Base-by-base conservation (phyloP, 2,113 vertebrate species). In the Aptenodytes patagonicus region DNA sequence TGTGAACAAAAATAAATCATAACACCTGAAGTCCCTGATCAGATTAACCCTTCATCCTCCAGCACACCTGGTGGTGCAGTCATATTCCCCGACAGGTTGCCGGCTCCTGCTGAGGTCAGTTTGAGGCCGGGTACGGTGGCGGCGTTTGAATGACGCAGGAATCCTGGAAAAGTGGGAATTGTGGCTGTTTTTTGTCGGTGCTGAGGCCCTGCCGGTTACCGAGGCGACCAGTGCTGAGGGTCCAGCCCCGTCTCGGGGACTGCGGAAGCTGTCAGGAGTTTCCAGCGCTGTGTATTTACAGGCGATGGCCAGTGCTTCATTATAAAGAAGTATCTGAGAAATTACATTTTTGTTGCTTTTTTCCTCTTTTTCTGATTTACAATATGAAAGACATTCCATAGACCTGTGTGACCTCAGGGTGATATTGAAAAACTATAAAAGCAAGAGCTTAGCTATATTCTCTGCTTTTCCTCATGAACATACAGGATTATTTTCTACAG, bases 371-470 rank as follows among this genome's bases (percentile, higher is more conserved):
- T 85, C 66, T 86, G 70, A 91, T 95, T 94, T 96, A 79, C 61
- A 89, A 17, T 92, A 87, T 71, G 86, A 97, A 97, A 97, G 80
- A 83, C 55, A 73, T 93, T 86, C 44, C 34, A 65, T 7, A 90
- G 85, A 93, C 76, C 84, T 68, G 19, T 29, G 36, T 72, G 79
- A 96, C 70, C 75, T 89, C 29, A 49, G 40, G 28, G 57, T 86
- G 55, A 87, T 91, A 96, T 44, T 89, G 93, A 60, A 88, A 93
- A 97, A 93, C 44, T 87, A 81, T 94, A 95, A 95, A 95, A 95
- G 79, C 62, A 51, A 89, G 73, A 78, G 44, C 66, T 81, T 58
- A 92, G 88, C 62, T 86, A 69, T 72, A 87, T 96, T 73, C 73
- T 44, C 77, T 93, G 69, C 49, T 87, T 79, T 91, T 88, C 70